A percentile compares a stretch with the other conserved stretches of the same genome.
Evolutionary conservation across 2,113 vertebrate species (phyloP).

Genomic region (Chunga burmeisteri): DNA sequence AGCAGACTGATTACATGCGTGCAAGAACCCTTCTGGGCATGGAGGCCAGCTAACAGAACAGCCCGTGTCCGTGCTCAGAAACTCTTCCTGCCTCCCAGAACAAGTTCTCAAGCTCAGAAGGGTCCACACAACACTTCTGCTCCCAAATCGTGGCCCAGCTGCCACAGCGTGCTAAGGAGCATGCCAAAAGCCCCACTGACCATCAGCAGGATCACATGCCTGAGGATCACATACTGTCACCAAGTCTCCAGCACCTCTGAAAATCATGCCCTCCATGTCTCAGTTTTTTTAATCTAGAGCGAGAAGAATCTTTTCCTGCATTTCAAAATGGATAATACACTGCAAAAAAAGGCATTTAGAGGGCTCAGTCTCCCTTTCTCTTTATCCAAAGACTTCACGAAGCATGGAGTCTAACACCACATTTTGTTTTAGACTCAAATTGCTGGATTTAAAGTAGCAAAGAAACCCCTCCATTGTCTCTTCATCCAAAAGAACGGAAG

Average conservation of each 20-base stretch:
- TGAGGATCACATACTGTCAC: background rate
- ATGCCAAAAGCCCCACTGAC: background rate
- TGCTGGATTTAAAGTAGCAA: background rate
- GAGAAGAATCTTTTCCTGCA: background rate
- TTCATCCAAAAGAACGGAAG: background rate
- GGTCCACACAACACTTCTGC: background rate
- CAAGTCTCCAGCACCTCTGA: background rate
- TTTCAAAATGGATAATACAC: background rate
- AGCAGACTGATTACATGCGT: fast-evolving
- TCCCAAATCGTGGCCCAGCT: background rate
- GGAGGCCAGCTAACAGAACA: background rate
- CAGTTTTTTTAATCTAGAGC: background rate
- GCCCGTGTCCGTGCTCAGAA: background rate
- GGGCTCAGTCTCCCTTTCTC: background rate
- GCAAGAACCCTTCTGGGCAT: background rate
- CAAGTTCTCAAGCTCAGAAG: background rate
- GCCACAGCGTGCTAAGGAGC: background rate
- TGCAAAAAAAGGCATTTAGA: background rate
- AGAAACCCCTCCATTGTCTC: background rate
- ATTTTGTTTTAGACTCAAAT: background rate
- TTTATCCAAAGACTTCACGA: background rate
- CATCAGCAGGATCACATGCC: background rate
- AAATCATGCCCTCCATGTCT: background rate
- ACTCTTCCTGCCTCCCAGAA: background rate
- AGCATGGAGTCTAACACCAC: background rate